Conservation (phyloP, 2,113 vertebrate genomes). For the Buteo buteo region DNA sequence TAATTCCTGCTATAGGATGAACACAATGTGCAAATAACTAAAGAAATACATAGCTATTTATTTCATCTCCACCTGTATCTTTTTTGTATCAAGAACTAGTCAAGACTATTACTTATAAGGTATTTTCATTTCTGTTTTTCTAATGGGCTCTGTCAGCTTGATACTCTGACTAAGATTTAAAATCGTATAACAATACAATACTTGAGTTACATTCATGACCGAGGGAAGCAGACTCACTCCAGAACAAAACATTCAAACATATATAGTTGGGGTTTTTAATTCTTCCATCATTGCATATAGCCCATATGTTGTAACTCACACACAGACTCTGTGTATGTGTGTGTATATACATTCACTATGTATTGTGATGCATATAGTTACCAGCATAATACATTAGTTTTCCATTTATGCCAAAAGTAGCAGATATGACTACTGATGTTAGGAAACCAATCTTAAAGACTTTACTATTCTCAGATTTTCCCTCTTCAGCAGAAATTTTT, state of each 20-base stretch:
- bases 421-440: not conserved
- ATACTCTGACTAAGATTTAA: not conserved
- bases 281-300: not conserved
- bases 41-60: not conserved
- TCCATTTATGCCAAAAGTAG: not conserved
- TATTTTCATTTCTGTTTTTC: not conserved
- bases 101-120: not conserved
- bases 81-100: not conserved
- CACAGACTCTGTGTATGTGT: not conserved
- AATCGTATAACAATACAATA: not conserved
- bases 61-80: not conserved
- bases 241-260: not conserved
- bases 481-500: not conserved
- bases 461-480: not conserved
- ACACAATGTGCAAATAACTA: not conserved
- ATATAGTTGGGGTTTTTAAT: fast-evolving
- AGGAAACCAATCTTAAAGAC: not conserved
- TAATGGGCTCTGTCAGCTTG: not conserved
- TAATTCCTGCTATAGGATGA: not conserved
- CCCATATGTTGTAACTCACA: not conserved
- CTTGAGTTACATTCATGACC: not conserved
- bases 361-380: not conserved
- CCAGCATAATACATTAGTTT: not conserved
- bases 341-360: not conserved
- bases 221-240: not conserved